A percentile compares a stretch with the other conserved stretches of the same genome.
Conservation (phyloP, 2,888 invertebrate species). For the Scaptomyza polygonia region DNA sequence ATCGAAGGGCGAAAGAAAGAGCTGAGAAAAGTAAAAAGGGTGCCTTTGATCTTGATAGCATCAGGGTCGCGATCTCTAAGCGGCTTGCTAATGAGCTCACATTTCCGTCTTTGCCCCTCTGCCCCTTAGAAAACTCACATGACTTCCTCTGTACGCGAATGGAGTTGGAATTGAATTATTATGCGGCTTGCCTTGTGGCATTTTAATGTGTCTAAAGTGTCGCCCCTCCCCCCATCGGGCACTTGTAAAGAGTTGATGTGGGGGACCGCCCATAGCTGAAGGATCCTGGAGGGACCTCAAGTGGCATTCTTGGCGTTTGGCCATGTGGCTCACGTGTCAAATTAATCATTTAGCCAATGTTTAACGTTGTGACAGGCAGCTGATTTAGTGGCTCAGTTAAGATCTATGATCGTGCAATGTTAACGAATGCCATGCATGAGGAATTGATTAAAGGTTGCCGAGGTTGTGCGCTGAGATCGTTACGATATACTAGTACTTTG, state of each 20-base stretch:
- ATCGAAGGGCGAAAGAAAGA: conserved; percentile 17
- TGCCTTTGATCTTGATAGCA: conserved; percentile 58
- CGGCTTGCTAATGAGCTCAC: conserved; percentile 70
- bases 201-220: conserved; percentile 77
- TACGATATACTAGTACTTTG: neutral
- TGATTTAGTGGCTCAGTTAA: conserved; percentile 65
- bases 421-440: conserved; percentile 27
- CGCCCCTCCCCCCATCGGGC: conserved; percentile 41
- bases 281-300: conserved; percentile 32
- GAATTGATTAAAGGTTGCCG: conserved; percentile 42
- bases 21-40: conserved; percentile 52
- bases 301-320: conserved; percentile 54
- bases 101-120: conserved; percentile 36
- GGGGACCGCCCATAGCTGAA: conserved; percentile 66
- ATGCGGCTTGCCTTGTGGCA: conserved; percentile 66
- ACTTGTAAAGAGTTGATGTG: conserved; percentile 65
- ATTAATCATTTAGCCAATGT: conserved; percentile 66
- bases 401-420: conserved; percentile 47
- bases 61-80: conserved; percentile 69
- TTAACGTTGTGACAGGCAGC: conserved; percentile 59
- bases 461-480: conserved; percentile 13
- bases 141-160: conserved; percentile 47
- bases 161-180: conserved; percentile 65
- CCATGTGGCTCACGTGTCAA: conserved; percentile 75
- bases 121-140: conserved; percentile 16